phyloP scores from a whole-genome alignment of 2,888 invertebrate species.

The Glaucopsyche alexis region DNA sequence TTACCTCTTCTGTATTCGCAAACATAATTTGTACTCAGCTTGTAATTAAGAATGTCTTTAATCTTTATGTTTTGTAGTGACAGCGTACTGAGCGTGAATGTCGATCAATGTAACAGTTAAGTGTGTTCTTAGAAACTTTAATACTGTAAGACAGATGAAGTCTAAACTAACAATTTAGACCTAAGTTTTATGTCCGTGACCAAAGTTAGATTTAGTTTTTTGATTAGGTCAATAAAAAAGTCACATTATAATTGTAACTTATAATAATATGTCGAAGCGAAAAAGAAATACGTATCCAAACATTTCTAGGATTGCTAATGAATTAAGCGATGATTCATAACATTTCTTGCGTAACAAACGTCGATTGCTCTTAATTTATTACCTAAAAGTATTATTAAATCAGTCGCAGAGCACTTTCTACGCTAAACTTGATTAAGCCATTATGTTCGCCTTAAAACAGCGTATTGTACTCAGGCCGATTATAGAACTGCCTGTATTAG shows the following conservation, averaged over 20 bases:
- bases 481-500: conserved; percentile 47
- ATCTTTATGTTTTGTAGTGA: neutral
- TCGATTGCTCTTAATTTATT: conserved; percentile 48
- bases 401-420: conserved; percentile 61
- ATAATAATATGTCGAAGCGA: conserved; percentile 34
- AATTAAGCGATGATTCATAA: conserved; percentile 40
- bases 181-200: neutral
- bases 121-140: neutral
- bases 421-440: conserved; percentile 61
- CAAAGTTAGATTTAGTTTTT: neutral
- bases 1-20: conserved; percentile 38
- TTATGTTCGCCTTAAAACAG: conserved; percentile 61
- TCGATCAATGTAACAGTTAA: neutral
- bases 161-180: neutral
- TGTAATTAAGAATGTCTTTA: conserved; percentile 15
- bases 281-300: conserved; percentile 23
- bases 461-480: conserved; percentile 59
- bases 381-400: conserved; percentile 53
- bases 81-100: neutral
- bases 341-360: conserved; percentile 42
- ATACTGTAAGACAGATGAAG: neutral
- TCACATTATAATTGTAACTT: neutral
- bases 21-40: conserved; percentile 31
- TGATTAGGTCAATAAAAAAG: neutral
- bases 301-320: conserved; percentile 36